These are phyloP conservation scores for Halictus quadricinctus DNA, from an alignment of 2,888 invertebrate genomes.

Conservation along the genomic window DNA sequence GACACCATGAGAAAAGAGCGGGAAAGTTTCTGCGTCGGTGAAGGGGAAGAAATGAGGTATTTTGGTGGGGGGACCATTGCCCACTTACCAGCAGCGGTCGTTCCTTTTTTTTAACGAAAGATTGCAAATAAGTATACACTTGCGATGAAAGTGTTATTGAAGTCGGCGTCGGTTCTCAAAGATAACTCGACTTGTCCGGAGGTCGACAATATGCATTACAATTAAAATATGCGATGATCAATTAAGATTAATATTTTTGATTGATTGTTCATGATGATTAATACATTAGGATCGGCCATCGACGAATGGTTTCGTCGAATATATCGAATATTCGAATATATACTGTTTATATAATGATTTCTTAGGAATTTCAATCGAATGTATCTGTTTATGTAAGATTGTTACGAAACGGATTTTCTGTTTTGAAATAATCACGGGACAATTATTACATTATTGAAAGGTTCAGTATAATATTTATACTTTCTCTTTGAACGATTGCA, in stretches of 20 bases:
- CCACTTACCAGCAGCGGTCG: slow-evolving; percentile 19
- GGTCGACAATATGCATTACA: not conserved
- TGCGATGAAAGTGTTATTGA: not conserved
- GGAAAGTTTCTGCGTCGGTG: slow-evolving; percentile 36
- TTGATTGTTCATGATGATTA: not conserved
- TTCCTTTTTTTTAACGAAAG: slow-evolving; percentile 18
- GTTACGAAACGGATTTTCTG: not conserved
- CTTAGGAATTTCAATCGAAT: not conserved
- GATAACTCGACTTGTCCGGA: not conserved
- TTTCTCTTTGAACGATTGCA: not conserved
- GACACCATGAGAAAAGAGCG: slow-evolving; percentile 51
- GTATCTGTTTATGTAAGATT: not conserved
- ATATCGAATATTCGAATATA: no score
- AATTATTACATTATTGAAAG: not conserved
- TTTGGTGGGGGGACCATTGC: slow-evolving; percentile 39
- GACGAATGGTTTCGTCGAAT: not conserved
- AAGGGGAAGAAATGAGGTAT: slow-evolving; percentile 21
- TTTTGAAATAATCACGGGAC: not conserved
- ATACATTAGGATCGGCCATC: not conserved
- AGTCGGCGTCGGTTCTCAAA: not conserved
- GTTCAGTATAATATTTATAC: not conserved
- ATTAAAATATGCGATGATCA: not conserved
- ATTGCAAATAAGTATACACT: not conserved
- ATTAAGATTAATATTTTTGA: not conserved
- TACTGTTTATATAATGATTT: not conserved